These are phyloP conservation scores for Bombus sibiricus DNA, from an alignment of 1,140 invertebrate species.

Conservation along the genomic window DNA sequence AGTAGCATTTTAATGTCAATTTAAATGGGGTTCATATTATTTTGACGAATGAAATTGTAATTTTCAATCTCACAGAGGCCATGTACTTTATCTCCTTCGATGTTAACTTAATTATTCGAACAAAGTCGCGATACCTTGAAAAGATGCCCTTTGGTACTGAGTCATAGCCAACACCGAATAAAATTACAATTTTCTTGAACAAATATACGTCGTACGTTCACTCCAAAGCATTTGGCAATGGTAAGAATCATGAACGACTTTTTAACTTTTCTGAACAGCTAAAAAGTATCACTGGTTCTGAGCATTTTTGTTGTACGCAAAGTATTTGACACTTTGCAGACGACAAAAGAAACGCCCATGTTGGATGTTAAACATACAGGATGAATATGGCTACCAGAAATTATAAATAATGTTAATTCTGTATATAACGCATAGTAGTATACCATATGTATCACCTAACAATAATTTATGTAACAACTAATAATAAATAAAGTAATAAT, in stretches of 20 bases:
- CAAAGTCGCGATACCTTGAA: conserved; percentile 1
- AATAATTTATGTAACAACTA: not conserved
- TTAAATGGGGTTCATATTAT: not conserved
- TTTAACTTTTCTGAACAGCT: conserved; percentile 9
- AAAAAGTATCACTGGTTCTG: conserved; percentile 18
- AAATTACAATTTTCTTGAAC: conserved; percentile 34
- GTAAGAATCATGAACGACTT: not conserved
- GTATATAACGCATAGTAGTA: not conserved
- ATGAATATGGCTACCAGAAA: conserved; percentile 57
- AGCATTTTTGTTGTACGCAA: conserved; percentile 50
- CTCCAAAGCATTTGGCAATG: conserved; percentile 15
- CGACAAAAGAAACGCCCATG: conserved; percentile 72
- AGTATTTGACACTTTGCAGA: conserved; percentile 68
- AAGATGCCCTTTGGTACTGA: conserved; percentile 29
- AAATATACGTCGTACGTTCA: conserved; percentile 7
- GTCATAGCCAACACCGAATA: conserved; percentile 17
- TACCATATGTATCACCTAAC: not conserved
- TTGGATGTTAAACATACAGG: conserved; percentile 43
- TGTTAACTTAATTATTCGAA: conserved; percentile 40
- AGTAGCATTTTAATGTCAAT: conserved; percentile 6
- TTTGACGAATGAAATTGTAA: not conserved
- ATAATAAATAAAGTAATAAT: conserved; percentile 1
- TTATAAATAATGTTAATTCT: conserved; percentile 58
- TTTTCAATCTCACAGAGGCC: not conserved
- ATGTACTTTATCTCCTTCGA: not conserved